Base-by-base conservation (phyloP, 2,113 vertebrate species). In the Laticauda colubrina region DNA sequence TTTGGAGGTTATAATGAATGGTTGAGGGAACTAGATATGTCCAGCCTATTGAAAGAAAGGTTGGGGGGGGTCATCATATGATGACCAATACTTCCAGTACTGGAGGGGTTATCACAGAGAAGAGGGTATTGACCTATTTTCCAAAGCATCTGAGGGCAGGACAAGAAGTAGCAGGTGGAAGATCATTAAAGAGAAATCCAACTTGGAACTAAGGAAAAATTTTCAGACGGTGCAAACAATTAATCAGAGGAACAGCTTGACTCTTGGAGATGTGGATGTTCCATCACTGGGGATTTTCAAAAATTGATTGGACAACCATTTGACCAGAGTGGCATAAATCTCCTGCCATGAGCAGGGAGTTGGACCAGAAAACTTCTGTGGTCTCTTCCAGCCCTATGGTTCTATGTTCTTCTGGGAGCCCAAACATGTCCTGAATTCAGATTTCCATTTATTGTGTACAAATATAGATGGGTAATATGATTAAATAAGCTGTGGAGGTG, bases 401-500 rank as follows among this genome's bases (percentile, higher is more conserved):
- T 85, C 34, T 43, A 85, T 43, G 75, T 43, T 48, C 39, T 95
- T 0, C 3, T 89, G 51, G 85, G 93, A 45, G 45, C 45, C 34
- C 45, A 90, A 90, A 75, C 29, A 18, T 39, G n/a, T 89, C 75
- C 64, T 86, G 89, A 94, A 93, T 89, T 45, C n/a, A n/a, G 45
- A 86, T 92, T 75, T 51, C 48, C 48, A 51, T 51, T 51, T 51
- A 2, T 53, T 51, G 14, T 89, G 24, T n/a, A 87, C 92, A 48
- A 64, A 91, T 69, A 2, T 45, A 95, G n/a, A 96, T 26, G 20
- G 93, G 15, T 5, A 85, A 24, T 24, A 94, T 11, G 64, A 94
- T 94, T 91, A 91, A 94, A 43, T 15, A 90, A 29, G 12, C 88
- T 86, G 14, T 26, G 23, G 51, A 21, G 85, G 87, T 14, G 23